Evolutionary conservation across 2,888 invertebrate species (phyloP).

Genomic region (Xestia ashworthii): DNA sequence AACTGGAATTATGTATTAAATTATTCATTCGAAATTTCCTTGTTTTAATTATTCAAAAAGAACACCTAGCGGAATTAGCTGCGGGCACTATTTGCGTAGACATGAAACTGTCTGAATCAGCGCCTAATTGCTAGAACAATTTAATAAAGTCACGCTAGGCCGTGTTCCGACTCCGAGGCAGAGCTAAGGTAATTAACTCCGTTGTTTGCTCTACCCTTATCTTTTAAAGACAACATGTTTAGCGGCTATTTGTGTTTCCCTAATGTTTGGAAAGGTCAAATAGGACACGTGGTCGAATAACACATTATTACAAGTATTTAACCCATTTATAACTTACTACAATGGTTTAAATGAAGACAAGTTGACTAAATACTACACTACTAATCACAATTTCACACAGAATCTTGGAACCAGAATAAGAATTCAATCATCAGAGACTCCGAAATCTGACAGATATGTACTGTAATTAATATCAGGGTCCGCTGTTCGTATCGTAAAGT

Average conservation of each 20-base stretch:
- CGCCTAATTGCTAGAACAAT: constrained; percentile 53
- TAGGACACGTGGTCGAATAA: not conserved
- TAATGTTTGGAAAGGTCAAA: not conserved
- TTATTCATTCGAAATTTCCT: constrained; percentile 10
- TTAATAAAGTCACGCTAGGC: constrained; percentile 58
- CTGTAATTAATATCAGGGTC: not conserved
- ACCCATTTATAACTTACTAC: not conserved
- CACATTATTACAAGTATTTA: not conserved
- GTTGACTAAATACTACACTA: not conserved
- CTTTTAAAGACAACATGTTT: constrained; percentile 30
- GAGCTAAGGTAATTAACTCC: constrained; percentile 26
- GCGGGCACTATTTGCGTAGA: constrained; percentile 30
- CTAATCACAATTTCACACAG: not conserved
- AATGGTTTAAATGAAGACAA: not conserved
- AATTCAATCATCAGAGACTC: not conserved
- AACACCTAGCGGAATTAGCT: constrained; percentile 16
- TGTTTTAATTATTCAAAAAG: constrained; percentile 7
- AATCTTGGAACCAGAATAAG: not conserved
- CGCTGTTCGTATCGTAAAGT: not conserved
- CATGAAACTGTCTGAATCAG: constrained; percentile 41
- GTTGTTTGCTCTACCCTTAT: constrained; percentile 35
- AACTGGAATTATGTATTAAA: not conserved
- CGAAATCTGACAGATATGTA: not conserved
- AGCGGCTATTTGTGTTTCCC: constrained; percentile 23
- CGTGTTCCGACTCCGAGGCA: constrained; percentile 24